These are phyloP conservation scores for Theristicus caerulescens DNA, from an alignment of 2,113 vertebrate genomes.

Conservation along the genomic window DNA sequence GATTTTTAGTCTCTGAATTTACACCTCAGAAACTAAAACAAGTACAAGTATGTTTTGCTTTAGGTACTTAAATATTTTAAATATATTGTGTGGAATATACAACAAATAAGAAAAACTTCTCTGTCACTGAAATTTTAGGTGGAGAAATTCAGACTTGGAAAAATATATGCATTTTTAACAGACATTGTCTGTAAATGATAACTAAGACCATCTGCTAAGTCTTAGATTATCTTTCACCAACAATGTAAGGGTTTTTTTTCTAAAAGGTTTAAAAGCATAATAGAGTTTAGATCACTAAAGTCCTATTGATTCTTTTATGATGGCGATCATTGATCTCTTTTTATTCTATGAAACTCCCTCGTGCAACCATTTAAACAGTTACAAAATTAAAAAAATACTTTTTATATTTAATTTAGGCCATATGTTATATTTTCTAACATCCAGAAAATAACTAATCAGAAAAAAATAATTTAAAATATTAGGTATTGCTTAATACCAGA, in stretches of 20 bases:
- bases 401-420: neutral
- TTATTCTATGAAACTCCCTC: neutral
- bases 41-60: neutral
- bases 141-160: neutral
- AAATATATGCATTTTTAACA: neutral
- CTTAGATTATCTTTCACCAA: neutral
- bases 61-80: neutral
- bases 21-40: neutral
- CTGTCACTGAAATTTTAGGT: neutral
- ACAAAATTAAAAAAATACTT: neutral
- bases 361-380: neutral
- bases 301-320: neutral
- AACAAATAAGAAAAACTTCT: neutral
- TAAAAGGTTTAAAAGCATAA: neutral
- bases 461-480: neutral
- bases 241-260: neutral
- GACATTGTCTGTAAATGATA: neutral
- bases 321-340: neutral
- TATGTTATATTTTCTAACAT: neutral
- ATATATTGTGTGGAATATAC: neutral
- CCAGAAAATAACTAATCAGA: neutral
- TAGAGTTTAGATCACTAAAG: neutral
- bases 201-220: neutral
- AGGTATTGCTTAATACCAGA: neutral
- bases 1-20: neutral